Conservation (phyloP, 1,140 invertebrate genomes). For the Calephelis nemesis region DNA sequence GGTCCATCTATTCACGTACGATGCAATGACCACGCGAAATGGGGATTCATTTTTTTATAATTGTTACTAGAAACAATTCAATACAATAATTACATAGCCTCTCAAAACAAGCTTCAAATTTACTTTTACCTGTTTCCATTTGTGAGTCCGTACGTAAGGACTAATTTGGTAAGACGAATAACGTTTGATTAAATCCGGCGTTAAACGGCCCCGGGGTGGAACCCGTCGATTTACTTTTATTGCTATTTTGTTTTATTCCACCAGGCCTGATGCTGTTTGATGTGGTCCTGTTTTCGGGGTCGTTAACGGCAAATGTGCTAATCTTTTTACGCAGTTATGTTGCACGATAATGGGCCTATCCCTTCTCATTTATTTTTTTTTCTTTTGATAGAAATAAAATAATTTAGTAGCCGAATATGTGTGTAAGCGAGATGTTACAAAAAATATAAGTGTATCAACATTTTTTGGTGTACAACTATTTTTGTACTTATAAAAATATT, state of each 20-base stretch:
- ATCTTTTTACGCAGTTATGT: conserved; percentile 67
- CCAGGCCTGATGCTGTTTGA: conserved; percentile 54
- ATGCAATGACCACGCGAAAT: no score
- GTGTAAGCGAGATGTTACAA: no score
- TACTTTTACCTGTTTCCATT: conserved; percentile 44
- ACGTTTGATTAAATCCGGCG: conserved; percentile 74
- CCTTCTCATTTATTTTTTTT: not conserved
- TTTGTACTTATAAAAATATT: no score
- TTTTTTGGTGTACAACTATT: no score
- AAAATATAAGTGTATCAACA: no score
- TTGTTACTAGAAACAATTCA: not conserved
- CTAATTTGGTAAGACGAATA: conserved; percentile 75
- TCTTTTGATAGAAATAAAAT: no score
- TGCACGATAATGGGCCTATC: conserved; percentile 49
- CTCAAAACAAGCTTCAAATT: conserved; percentile 21
- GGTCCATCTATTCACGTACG: no score
- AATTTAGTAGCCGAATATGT: no score
- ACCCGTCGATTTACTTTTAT: conserved; percentile 72
- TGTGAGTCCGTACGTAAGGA: conserved; percentile 49
- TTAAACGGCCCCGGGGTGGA: conserved; percentile 49
- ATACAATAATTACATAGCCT: not conserved
- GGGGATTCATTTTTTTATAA: no score
- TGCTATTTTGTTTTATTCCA: conserved; percentile 73
- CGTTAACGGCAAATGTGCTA: conserved; percentile 74
- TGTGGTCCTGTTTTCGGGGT: conserved; percentile 66